These are phyloP conservation scores for Cybosia mesomella DNA, from an alignment of 2,888 invertebrate species.

Conservation along the genomic window DNA sequence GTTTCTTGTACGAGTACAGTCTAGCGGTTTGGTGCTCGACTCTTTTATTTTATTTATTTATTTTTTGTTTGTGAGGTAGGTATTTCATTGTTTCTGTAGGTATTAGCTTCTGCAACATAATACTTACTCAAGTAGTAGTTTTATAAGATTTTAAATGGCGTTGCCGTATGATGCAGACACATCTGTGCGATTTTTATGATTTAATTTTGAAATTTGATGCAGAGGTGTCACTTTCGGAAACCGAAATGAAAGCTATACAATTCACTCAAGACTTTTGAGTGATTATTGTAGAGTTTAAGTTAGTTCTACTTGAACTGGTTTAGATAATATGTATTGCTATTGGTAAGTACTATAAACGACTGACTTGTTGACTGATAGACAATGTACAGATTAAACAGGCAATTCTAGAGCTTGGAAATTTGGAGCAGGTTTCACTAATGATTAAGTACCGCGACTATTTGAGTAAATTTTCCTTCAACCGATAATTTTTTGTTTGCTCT, in stretches of 20 bases:
- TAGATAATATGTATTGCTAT: background rate
- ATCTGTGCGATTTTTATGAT: background rate
- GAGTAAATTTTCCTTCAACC: too few species aligned
- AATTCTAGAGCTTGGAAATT: too few species aligned
- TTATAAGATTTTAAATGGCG: background rate
- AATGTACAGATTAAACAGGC: background rate
- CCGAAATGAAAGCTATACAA: too few species aligned
- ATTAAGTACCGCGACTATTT: too few species aligned
- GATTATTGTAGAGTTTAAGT: too few species aligned
- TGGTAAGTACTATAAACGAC: background rate
- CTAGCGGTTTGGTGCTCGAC: constrained; percentile 52
- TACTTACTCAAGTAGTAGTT: background rate
- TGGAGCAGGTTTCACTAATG: too few species aligned
- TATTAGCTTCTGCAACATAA: background rate
- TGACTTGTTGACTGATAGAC: background rate
- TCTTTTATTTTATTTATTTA: constrained; percentile 30
- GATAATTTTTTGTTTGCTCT: too few species aligned
- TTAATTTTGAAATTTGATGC: background rate
- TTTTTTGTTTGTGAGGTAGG: background rate
- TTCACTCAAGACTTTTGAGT: too few species aligned
- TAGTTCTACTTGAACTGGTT: too few species aligned
- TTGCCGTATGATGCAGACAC: background rate
- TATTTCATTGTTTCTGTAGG: background rate
- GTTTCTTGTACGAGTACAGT: constrained; percentile 59
- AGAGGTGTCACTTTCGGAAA: too few species aligned